phyloP scores from a whole-genome alignment of 2,888 invertebrate genomes.

The Fragum fragum region DNA sequence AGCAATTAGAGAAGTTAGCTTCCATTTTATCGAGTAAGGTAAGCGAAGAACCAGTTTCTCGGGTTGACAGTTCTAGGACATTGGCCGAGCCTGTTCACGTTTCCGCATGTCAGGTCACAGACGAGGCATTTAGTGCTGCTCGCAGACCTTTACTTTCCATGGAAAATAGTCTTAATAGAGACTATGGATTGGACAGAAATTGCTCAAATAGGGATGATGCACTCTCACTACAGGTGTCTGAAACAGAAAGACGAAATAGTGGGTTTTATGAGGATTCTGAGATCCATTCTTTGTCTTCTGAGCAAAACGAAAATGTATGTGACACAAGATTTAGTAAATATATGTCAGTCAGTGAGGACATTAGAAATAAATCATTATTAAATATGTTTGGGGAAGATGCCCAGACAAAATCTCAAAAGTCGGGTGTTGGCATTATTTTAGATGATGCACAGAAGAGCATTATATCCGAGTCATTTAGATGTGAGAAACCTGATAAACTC shows the following conservation, averaged over 20 bases:
- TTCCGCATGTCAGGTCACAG: slow-evolving; percentile 2
- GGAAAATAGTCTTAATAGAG: slow-evolving; percentile 9
- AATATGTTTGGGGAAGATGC: slow-evolving; percentile 28
- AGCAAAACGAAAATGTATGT: not conserved
- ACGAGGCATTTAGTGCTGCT: slow-evolving; percentile 24
- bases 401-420: not conserved
- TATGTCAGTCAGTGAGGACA: slow-evolving; percentile 6
- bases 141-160: slow-evolving; percentile 5
- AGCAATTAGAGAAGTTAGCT: not conserved
- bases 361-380: not conserved
- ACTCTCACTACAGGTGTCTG: not conserved
- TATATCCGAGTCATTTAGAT: slow-evolving; percentile 2
- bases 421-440: slow-evolving; percentile 3
- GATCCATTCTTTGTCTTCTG: not conserved
- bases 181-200: not conserved
- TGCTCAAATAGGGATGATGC: slow-evolving; percentile 3
- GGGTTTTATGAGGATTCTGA: not conserved
- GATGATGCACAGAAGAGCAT: no score
- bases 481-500: not conserved
- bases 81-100: not conserved
- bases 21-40: not conserved
- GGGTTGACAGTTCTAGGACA: not conserved
- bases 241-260: slow-evolving; percentile 12
- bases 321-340: slow-evolving; percentile 9
- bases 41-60: not conserved